Evolutionary conservation across 2,113 vertebrate genomes (phyloP), one percentile per base, ranked within the genome.

Genomic region (Nettapus auritus): DNA sequence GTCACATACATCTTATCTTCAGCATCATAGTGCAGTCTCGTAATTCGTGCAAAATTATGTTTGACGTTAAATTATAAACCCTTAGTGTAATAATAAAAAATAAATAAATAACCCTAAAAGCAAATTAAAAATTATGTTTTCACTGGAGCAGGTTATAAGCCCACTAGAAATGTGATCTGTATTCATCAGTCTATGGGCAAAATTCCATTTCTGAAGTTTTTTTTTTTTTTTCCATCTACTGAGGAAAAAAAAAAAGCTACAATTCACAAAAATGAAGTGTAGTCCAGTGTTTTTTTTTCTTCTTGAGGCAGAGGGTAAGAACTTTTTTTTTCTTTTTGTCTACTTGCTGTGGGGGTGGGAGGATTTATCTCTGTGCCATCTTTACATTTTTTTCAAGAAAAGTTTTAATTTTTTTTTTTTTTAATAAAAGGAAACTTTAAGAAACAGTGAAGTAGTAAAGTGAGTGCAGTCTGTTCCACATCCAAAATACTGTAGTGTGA

Each of bases 91-190:
- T 98, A 98, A 98, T 98, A 98, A 98, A 98, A 97, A 69, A 91
- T 44, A 98, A 98, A 98, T 98, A 98, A 98, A 98, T 98, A 98
- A 98, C 94, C 91, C 90, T 97, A 97, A 98, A 97, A 98, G 97
- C 97, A 98, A 98, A 98, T 98, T 98, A 98, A 98, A 98, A 98
- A 98, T 95, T 97, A 97, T 98, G 98, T 98, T 98, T 98, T 98
- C 97, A 95, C 97, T 98, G 98, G 97, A 98, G 97, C 98, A 97
- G 97, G 97, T 97, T 98, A 97, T 98, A 98, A 98, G 97, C 92
- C 78, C 97, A 97, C 97, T 98, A 97, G 97, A 98, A 98, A 98
- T 96, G 97, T 44, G 97, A 98, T 98, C 97, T 93, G 88, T 81
- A 94, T 97, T 95, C 98, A 97, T 97, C 93, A 96, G 94, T 94